Evolutionary conservation across 2,797 vertebrate species (phyloP).

Genomic region (Notamacropus eugenii): DNA sequence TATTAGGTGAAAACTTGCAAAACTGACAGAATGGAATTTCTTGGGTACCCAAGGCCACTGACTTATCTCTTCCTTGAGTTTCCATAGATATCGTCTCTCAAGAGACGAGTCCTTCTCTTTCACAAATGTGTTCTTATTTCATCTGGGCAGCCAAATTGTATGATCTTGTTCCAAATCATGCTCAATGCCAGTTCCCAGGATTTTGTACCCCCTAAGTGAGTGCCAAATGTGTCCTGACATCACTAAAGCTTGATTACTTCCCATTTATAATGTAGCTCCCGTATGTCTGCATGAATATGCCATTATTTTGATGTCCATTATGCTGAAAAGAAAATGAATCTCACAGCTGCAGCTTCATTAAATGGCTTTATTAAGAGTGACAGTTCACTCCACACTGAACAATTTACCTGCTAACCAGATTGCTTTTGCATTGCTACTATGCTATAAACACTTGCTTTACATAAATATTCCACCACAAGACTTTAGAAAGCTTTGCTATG

Average conservation of each 20-base stretch:
- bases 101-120: neutral
- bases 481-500: neutral
- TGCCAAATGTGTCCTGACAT: neutral
- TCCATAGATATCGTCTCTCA: neutral
- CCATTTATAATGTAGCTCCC: neutral
- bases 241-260: neutral
- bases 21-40: neutral
- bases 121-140: neutral
- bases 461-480: neutral
- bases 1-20: neutral
- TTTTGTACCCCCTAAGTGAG: neutral
- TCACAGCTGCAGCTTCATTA: neutral
- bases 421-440: neutral
- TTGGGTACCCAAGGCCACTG: neutral
- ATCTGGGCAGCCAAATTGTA: neutral
- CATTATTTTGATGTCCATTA: neutral
- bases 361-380: neutral
- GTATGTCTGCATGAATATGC: neutral
- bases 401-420: neutral
- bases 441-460: neutral
- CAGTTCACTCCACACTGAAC: neutral
- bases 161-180: neutral
- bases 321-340: neutral
- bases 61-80: neutral
- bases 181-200: neutral